phyloP scores from a whole-genome alignment of 1,140 invertebrate species.

The Zaprionus vittiger region DNA sequence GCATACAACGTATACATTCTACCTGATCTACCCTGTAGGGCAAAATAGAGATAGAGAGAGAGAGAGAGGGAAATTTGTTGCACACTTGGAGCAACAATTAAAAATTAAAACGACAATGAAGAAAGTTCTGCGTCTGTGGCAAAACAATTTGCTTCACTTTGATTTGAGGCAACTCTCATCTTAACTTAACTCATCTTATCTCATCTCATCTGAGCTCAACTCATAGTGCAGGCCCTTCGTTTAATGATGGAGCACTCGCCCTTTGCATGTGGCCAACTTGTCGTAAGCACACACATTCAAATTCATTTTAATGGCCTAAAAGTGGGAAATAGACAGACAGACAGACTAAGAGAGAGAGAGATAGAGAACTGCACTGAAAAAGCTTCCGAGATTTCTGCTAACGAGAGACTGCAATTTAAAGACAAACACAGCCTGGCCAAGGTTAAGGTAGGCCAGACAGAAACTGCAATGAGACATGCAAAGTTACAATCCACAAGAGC shows the following conservation, averaged over 20 bases:
- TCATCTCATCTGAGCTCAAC: constrained; percentile 5
- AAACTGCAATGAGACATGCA: neutral
- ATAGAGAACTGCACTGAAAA: constrained; percentile 10
- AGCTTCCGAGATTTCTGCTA: constrained; percentile 27
- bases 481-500: neutral
- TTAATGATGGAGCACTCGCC: constrained; percentile 65
- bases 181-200: constrained; percentile 18
- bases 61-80: constrained; percentile 26
- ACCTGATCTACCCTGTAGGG: neutral
- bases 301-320: constrained; percentile 63
- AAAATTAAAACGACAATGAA: constrained; percentile 56
- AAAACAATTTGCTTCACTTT: constrained; percentile 47
- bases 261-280: constrained; percentile 23
- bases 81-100: constrained; percentile 61
- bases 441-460: constrained; percentile 37
- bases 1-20: constrained; percentile 22
- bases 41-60: neutral
- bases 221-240: constrained; percentile 22
- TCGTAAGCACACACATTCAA: constrained; percentile 30
- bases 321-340: neutral
- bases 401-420: constrained; percentile 31
- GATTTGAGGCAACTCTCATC: constrained; percentile 34
- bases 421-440: constrained; percentile 29
- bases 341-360: neutral
- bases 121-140: constrained; percentile 35